These are phyloP conservation scores for Atherinomorus stipes DNA, from an alignment of 2,113 vertebrate species.

Conservation along the genomic window DNA sequence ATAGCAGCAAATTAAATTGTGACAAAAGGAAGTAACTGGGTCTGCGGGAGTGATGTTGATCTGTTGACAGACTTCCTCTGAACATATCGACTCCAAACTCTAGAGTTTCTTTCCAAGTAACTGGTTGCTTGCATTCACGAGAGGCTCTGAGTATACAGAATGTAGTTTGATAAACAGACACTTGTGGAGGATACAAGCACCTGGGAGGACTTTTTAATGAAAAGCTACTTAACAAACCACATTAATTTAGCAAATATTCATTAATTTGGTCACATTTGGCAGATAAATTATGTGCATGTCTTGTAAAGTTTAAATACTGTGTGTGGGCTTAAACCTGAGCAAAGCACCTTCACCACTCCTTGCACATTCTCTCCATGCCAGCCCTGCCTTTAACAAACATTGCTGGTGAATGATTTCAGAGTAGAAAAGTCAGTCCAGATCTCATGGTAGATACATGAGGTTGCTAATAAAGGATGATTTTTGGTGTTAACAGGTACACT, in stretches of 20 bases:
- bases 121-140: background rate
- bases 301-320: background rate
- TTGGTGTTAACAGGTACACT: background rate
- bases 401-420: slow-evolving; percentile 48
- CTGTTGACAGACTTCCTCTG: slow-evolving; percentile 66
- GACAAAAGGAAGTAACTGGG: slow-evolving; percentile 77
- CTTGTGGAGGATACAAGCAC: no score
- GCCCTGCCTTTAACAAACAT: slow-evolving; percentile 78
- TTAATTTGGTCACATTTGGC: background rate
- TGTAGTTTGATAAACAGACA: background rate
- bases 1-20: slow-evolving; percentile 73
- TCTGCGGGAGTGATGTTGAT: slow-evolving; percentile 66
- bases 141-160: background rate
- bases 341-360: slow-evolving; percentile 62
- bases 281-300: slow-evolving; percentile 4
- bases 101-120: background rate
- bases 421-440: slow-evolving; percentile 27
- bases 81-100: slow-evolving; percentile 31
- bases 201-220: background rate
- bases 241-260: background rate
- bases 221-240: background rate
- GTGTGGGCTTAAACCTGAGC: slow-evolving; percentile 22
- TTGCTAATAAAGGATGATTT: background rate
- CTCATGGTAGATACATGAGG: background rate
- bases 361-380: slow-evolving; percentile 62